Evolutionary conservation across 1,140 invertebrate genomes (phyloP), one percentile per base, ranked within the genome.

Genomic region (Drosophila insularis): DNA sequence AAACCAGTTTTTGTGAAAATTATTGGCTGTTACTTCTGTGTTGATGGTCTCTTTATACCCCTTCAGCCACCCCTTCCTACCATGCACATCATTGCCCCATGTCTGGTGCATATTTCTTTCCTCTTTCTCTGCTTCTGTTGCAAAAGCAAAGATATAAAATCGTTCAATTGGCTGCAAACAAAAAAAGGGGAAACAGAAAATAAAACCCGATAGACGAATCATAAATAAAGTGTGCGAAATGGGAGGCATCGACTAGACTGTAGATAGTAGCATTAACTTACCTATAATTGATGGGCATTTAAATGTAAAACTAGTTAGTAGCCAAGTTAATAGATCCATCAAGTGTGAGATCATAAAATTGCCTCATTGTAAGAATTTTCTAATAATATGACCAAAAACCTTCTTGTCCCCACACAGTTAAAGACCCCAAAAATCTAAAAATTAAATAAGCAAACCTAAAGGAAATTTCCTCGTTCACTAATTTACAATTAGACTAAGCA

Each of bases 1-100:
- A 27, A 89, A 89, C 85, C 84, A 85, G 84, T 89, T 87, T 53
- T 89, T 85, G 80, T 89, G 77, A 84, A 89, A 87, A 89, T 84
- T 74, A 89, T 84, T 80, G 77, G 66, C 72, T 75, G 58, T 65
- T 71, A 46, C 73, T 46, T 64, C 10, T 65, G 54, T 17, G 27
- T 54, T 68, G 63, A 35, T 71, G 50, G 62, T 58, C 50, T 64
- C 40, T 64, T 14, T 35, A 37, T 35, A 11, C 43, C 43, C 43
- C 43, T 19, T 10, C 43, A 7, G 8, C 17, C 43, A 14, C 6
- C 1, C n/a, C 40, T 6, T 17, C n/a, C 40, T 1, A 46, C 7
- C 7, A 8, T 2, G 14, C 14, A 46, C 43, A 35, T 11, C 17
- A 19, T 46, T 17, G 32, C 14, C 13, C 32, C 11, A n/a, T 4